phyloP scores from a whole-genome alignment of 2,113 vertebrate genomes.

The Chelonoidis abingdonii region DNA sequence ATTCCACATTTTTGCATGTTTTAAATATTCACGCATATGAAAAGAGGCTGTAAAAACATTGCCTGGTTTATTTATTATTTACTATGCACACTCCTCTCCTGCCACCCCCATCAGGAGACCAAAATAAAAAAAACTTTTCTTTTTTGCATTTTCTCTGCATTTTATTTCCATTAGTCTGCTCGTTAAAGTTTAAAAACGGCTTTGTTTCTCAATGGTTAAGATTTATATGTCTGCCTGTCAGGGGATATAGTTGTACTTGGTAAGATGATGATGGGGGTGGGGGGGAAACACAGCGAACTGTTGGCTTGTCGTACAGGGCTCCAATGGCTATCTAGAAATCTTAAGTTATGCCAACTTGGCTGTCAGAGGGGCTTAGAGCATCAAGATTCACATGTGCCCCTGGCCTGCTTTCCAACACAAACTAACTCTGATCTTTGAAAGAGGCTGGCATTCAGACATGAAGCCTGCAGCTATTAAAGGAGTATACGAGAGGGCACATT shows the following conservation, averaged over 20 bases:
- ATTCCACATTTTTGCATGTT: slow-evolving; percentile 80
- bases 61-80: slow-evolving; percentile 93
- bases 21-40: slow-evolving; percentile 90
- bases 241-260: slow-evolving; percentile 55
- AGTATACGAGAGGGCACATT: neutral
- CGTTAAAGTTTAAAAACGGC: slow-evolving; percentile 95
- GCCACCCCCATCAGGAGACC: slow-evolving; percentile 63
- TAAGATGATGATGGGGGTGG: neutral
- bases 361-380: neutral
- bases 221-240: slow-evolving; percentile 79
- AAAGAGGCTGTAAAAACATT: slow-evolving; percentile 84
- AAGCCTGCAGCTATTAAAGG: neutral
- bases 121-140: slow-evolving; percentile 76
- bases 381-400: neutral
- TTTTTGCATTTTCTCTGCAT: slow-evolving; percentile 82
- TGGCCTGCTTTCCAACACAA: accelerated
- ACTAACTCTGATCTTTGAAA: neutral
- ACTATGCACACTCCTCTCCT: slow-evolving; percentile 76
- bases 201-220: slow-evolving; percentile 79
- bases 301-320: neutral
- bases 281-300: slow-evolving; percentile 42
- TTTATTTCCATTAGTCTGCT: slow-evolving; percentile 94
- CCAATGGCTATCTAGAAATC: accelerated
- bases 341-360: accelerated
- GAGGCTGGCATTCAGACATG: neutral